Evolutionary conservation across 2,888 invertebrate genomes (phyloP).

Genomic region (Drosophila leonis): DNA sequence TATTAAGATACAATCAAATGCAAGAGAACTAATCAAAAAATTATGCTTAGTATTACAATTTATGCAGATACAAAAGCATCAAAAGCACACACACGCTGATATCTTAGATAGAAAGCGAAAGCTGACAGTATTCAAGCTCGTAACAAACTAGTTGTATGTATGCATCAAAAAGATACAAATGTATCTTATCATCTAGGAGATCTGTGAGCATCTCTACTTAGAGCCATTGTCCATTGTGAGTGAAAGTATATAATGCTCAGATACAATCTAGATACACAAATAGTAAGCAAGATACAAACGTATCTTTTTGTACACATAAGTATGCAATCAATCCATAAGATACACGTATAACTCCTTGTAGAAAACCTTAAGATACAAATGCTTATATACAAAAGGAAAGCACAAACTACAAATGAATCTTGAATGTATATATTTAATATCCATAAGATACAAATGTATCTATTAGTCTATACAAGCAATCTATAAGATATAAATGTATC

Average conservation of each 20-base stretch:
- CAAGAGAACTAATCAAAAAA: not conserved
- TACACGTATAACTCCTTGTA: too few relatives aligned
- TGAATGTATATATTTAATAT: too few relatives aligned
- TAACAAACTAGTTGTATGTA: not conserved
- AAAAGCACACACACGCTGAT: not conserved
- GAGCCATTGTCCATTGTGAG: too few relatives aligned
- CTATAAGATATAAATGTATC: not conserved
- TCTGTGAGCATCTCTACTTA: too few relatives aligned
- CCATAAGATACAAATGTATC: too few relatives aligned
- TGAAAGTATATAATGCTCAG: too few relatives aligned
- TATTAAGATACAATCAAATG: not conserved
- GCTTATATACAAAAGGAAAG: not conserved
- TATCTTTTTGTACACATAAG: too few relatives aligned
- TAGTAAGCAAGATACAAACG: not conserved
- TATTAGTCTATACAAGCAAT: not conserved
- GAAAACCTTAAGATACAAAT: not conserved
- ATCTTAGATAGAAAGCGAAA: not conserved
- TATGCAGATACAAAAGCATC: not conserved
- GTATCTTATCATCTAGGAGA: not conserved
- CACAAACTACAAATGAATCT: too few relatives aligned
- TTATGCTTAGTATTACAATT: not conserved
- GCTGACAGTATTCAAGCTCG: not conserved
- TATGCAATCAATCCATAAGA: too few relatives aligned
- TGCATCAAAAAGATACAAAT: too few relatives aligned
- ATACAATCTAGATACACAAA: too few relatives aligned